phyloP scores from a whole-genome alignment of 2,888 invertebrate species.

The Onthophagus sagittarius region DNA sequence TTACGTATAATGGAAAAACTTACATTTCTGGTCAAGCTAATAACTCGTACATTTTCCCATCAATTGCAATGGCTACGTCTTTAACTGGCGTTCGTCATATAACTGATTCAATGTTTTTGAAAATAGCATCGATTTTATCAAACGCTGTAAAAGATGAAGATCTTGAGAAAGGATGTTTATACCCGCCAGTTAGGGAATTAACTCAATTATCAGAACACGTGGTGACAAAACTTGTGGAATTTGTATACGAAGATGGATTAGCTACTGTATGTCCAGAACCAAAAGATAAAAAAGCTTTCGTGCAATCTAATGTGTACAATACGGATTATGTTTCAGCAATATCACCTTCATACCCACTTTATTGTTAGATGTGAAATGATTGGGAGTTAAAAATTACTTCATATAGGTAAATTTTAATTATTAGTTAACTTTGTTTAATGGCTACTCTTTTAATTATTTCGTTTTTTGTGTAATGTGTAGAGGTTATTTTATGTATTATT shows the following conservation, averaged over 20 bases:
- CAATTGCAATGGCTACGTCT: slow-evolving; percentile 86
- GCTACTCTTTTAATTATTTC: no score
- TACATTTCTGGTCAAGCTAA: slow-evolving; percentile 95
- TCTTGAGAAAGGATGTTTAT: slow-evolving; percentile 80
- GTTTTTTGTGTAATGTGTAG: no score
- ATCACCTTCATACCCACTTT: slow-evolving; percentile 62
- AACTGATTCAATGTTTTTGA: slow-evolving; percentile 86
- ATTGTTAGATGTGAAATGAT: no score
- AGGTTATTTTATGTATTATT: no score
- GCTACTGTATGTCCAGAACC: slow-evolving; percentile 80
- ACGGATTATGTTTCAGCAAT: slow-evolving; percentile 64
- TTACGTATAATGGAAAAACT: slow-evolving; percentile 73
- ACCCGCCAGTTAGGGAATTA: slow-evolving; percentile 83
- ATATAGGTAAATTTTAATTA: no score
- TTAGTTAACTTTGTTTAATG: no score
- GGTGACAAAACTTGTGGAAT: slow-evolving; percentile 74
- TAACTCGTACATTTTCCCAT: slow-evolving; percentile 97
- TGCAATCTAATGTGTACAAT: slow-evolving; percentile 79
- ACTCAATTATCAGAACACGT: slow-evolving; percentile 84
- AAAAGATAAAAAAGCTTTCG: slow-evolving; percentile 64
- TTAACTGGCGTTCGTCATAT: slow-evolving; percentile 86
- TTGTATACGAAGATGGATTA: slow-evolving; percentile 71
- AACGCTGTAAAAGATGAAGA: slow-evolving; percentile 73
- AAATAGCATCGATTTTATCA: slow-evolving; percentile 73
- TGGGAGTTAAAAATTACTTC: slow-evolving; percentile 28